These are phyloP conservation scores for Oxystoma pomonae DNA, from an alignment of 2,888 invertebrate genomes.

Conservation along the genomic window DNA sequence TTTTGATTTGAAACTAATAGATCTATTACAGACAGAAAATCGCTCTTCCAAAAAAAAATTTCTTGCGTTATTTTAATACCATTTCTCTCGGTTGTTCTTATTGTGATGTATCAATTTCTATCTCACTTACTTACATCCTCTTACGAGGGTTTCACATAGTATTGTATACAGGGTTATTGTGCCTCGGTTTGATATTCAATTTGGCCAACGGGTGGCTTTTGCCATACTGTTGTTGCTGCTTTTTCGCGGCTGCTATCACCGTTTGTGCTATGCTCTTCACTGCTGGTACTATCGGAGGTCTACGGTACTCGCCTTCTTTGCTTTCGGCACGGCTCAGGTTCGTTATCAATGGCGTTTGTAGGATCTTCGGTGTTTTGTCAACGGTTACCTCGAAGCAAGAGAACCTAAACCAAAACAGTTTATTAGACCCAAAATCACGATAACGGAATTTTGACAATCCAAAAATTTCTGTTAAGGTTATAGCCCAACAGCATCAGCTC, in stretches of 20 bases:
- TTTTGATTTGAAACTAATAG: no score
- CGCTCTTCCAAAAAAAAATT: no score
- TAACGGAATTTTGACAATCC: no score
- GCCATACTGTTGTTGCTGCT: constrained; percentile 84
- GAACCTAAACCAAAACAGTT: constrained; percentile 28
- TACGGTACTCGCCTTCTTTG: constrained; percentile 33
- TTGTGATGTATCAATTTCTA: no score
- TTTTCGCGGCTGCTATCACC: constrained; percentile 64
- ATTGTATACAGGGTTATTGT: constrained; percentile 83
- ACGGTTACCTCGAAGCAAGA: constrained; percentile 43
- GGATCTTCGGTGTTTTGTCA: constrained; percentile 29
- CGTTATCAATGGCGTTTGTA: constrained; percentile 19
- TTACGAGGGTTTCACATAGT: constrained; percentile 74
- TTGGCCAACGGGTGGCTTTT: constrained; percentile 89
- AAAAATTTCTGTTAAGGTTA: no score
- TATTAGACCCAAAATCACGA: no score
- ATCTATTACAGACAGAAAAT: no score
- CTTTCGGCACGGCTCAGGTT: constrained; percentile 35
- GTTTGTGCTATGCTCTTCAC: constrained; percentile 55
- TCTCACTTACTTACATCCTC: no score
- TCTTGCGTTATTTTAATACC: no score
- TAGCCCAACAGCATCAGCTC: no score
- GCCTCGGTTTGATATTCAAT: constrained; percentile 73
- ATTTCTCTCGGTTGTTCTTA: no score
- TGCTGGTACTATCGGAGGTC: constrained; percentile 48